Conservation (phyloP, 2,888 invertebrate species). For the Balanococcus diminutus region DNA sequence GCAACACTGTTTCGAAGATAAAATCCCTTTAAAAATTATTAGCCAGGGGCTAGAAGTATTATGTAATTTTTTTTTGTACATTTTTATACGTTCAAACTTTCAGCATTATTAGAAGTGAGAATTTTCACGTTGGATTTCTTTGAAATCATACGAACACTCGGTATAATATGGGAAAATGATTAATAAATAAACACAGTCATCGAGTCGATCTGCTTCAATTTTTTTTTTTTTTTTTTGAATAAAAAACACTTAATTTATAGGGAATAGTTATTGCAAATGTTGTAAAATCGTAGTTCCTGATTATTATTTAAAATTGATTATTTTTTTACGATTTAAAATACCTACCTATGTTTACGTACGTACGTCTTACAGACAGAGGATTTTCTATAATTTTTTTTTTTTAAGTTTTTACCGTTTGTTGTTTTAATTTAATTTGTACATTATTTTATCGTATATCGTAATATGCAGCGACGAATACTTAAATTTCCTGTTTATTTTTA, state of each 20-base stretch:
- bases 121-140: no score
- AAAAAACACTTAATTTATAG: not conserved
- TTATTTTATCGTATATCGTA: not conserved
- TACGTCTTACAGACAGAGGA: not conserved
- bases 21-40: no score
- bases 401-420: conserved; percentile 34
- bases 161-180: no score
- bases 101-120: no score
- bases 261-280: not conserved
- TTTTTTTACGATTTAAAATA: not conserved
- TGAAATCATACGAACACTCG: no score
- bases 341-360: no score
- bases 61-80: no score
- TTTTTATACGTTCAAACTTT: no score
- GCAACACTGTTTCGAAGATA: no score
- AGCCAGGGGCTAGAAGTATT: no score
- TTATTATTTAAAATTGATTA: not conserved
- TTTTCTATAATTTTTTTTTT: not conserved
- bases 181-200: not conserved
- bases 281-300: conserved; percentile 31
- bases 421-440: not conserved
- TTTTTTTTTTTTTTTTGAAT: not conserved
- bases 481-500: conserved; percentile 15
- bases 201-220: not conserved
- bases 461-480: conserved; percentile 7